These are phyloP conservation scores for Drosophila robusta DNA, from an alignment of 2,888 invertebrate species.

Conservation along the genomic window DNA sequence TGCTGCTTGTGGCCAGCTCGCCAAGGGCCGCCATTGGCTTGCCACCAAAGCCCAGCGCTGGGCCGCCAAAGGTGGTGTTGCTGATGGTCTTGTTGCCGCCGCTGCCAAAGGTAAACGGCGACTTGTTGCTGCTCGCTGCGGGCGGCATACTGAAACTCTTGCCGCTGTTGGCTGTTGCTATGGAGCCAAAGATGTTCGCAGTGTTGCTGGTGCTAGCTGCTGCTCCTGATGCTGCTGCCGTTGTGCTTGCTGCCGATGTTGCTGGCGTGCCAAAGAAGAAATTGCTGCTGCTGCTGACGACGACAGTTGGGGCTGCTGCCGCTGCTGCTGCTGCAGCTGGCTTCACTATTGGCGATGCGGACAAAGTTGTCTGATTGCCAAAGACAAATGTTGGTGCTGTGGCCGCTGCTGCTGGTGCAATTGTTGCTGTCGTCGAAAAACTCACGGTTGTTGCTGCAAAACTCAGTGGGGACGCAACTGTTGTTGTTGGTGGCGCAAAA, in stretches of 20 bases:
- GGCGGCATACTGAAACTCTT: slow-evolving; percentile 6
- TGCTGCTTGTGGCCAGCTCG: background rate
- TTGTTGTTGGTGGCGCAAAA: background rate
- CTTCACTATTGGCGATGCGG: background rate
- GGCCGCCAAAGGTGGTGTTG: slow-evolving; percentile 10
- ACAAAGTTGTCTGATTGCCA: slow-evolving; percentile 2
- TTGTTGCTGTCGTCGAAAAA: slow-evolving; percentile 1
- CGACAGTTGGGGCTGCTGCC: background rate
- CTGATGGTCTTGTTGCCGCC: slow-evolving; percentile 22
- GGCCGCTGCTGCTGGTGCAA: background rate
- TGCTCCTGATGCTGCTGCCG: slow-evolving; percentile 15
- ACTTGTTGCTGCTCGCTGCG: slow-evolving; percentile 15
- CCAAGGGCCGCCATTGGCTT: slow-evolving; percentile 4
- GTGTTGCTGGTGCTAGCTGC: slow-evolving; percentile 2
- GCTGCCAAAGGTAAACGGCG: slow-evolving; percentile 31
- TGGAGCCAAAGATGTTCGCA: slow-evolving; percentile 12
- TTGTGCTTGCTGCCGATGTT: slow-evolving; percentile 3
- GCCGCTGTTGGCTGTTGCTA: background rate
- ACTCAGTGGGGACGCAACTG: background rate
- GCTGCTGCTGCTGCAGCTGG: background rate
- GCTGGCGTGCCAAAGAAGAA: slow-evolving; percentile 23
- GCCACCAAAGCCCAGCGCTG: slow-evolving; percentile 22
- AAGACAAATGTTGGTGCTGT: slow-evolving; percentile 11
- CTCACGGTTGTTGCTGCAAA: slow-evolving; percentile 10
- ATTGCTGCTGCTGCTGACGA: slow-evolving; percentile 11